phyloP scores from a whole-genome alignment of 1,140 invertebrate species.

The fruit fly (Drosophila melanogaster) region DNA sequence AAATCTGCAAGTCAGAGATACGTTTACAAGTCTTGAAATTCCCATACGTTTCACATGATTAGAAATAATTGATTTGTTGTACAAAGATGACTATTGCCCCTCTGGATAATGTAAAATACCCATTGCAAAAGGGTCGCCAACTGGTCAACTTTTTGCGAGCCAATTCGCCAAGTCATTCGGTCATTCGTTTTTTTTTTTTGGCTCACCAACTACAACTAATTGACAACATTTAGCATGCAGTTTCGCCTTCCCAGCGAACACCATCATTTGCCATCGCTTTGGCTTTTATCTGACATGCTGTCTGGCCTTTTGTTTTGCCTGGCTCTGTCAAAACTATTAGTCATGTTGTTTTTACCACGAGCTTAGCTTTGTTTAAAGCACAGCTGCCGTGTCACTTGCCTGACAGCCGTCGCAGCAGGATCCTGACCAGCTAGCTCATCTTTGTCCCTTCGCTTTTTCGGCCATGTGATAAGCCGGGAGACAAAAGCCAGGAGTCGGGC shows the following conservation, averaged over 20 bases:
- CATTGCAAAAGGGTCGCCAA: constrained; percentile 19
- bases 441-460: constrained; percentile 44
- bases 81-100: constrained; percentile 3
- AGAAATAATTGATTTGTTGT: constrained; percentile 26
- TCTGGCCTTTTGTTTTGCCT: constrained; percentile 75
- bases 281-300: constrained; percentile 75
- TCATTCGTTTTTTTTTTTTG: constrained; percentile 45
- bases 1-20: constrained; percentile 21
- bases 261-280: constrained; percentile 56
- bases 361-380: constrained; percentile 64
- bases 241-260: constrained; percentile 4
- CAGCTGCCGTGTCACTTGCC: constrained; percentile 58
- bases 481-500: constrained; percentile 24
- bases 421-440: constrained; percentile 12
- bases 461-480: constrained; percentile 57
- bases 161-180: constrained; percentile 39
- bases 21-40: background rate
- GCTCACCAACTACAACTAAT: constrained; percentile 70
- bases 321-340: constrained; percentile 70
- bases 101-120: background rate
- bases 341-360: constrained; percentile 58
- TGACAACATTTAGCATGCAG: constrained; percentile 66
- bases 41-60: constrained; percentile 11
- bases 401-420: constrained; percentile 51
- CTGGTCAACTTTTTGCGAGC: constrained; percentile 18